phyloP scores from a whole-genome alignment of 2,797 vertebrate species.

The Babyrousa celebensis region DNA sequence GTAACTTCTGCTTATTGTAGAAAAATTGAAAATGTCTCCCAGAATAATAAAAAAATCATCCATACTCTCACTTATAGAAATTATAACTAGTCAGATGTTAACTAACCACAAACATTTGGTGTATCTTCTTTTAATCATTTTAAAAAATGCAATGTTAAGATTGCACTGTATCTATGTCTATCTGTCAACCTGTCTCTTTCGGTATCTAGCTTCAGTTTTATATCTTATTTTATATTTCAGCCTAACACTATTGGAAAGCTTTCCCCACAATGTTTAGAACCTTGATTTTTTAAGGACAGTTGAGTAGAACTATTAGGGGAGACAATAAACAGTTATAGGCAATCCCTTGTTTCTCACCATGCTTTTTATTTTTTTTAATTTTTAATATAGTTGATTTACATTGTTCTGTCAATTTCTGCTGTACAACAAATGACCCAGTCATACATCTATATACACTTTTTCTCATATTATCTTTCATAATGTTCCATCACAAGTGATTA shows the following conservation, averaged over 20 bases:
- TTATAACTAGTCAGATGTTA: neutral
- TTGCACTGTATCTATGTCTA: neutral
- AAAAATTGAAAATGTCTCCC: conserved; percentile 26
- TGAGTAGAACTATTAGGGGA: neutral
- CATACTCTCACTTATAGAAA: conserved; percentile 51
- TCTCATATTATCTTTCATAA: too few relatives aligned
- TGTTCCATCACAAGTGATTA: too few relatives aligned
- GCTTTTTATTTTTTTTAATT: neutral
- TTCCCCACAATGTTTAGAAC: conserved; percentile 1
- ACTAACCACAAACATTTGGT: neutral
- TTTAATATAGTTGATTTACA: too few relatives aligned
- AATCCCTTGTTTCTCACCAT: conserved; percentile 1
- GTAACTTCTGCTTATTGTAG: neutral
- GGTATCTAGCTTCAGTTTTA: conserved; percentile 25
- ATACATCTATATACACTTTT: too few relatives aligned
- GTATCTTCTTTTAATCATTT: conserved; percentile 1
- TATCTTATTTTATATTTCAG: conserved; percentile 25
- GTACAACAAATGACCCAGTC: too few relatives aligned
- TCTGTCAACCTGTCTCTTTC: neutral
- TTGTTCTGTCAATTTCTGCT: too few relatives aligned
- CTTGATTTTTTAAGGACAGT: conserved; percentile 26
- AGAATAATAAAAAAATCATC: conserved; percentile 42
- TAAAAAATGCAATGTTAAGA: conserved; percentile 37
- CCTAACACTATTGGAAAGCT: neutral
- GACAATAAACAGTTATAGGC: conserved; percentile 10